A percentile compares a stretch with the other conserved stretches of the same genome.
Conservation (phyloP, 2,888 invertebrate species). For the Choristoneura rosaceana region DNA sequence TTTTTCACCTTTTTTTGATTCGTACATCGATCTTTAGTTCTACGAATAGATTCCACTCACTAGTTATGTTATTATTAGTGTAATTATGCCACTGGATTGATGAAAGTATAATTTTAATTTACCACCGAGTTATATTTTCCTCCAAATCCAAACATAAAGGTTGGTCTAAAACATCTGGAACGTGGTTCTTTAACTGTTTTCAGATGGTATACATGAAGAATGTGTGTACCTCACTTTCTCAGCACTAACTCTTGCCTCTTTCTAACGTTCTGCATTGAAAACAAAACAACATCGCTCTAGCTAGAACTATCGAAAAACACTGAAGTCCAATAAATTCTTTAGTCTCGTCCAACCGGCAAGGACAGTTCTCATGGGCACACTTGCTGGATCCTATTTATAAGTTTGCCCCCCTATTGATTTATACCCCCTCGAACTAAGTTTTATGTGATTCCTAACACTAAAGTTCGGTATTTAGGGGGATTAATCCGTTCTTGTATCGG, state of each 20-base stretch:
- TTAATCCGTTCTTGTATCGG: slow-evolving; percentile 34
- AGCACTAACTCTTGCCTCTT: not conserved
- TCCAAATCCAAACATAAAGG: no score
- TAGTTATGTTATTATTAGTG: no score
- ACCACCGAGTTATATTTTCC: no score
- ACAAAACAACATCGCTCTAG: slow-evolving; percentile 33
- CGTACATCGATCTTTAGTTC: no score
- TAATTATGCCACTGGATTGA: no score
- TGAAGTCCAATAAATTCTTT: slow-evolving; percentile 51
- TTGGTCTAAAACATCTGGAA: no score
- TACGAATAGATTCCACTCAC: no score
- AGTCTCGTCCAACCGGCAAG: slow-evolving; percentile 39
- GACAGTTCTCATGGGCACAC: slow-evolving; percentile 50
- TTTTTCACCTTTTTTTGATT: no score
- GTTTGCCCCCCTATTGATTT: slow-evolving; percentile 48
- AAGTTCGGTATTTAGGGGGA: slow-evolving; percentile 43
- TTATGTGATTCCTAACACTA: slow-evolving; percentile 39
- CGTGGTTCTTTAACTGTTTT: no score
- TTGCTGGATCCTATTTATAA: slow-evolving; percentile 52
- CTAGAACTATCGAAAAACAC: slow-evolving; percentile 35
- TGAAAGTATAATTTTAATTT: no score
- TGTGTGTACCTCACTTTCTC: no score
- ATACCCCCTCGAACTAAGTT: slow-evolving; percentile 43
- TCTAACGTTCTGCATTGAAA: slow-evolving; percentile 34
- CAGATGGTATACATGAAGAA: no score